Evolutionary conservation across 2,113 vertebrate species (phyloP).

Genomic region (Atractosteus spatula): DNA sequence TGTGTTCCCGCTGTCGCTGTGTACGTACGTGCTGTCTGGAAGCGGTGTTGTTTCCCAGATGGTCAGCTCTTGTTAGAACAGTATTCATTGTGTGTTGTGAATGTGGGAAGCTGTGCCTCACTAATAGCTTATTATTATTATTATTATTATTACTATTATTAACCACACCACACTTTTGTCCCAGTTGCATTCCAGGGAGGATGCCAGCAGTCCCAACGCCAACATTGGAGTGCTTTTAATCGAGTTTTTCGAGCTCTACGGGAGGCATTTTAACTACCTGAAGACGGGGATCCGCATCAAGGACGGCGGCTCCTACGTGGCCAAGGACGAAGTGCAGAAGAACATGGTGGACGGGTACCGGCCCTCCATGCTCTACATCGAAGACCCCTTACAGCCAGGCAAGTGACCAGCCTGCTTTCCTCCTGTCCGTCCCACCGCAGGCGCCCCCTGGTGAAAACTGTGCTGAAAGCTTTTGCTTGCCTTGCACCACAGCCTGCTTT

Average conservation of each 20-base stretch:
- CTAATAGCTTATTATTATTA: too few species aligned
- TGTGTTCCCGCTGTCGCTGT: too few species aligned
- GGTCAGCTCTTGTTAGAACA: too few species aligned
- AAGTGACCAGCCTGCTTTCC: slow-evolving; percentile 20
- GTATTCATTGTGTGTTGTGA: too few species aligned
- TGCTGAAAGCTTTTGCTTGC: too few species aligned
- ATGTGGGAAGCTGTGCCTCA: too few species aligned
- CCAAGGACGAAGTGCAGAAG: slow-evolving; percentile 96
- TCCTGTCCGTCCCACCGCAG: neutral
- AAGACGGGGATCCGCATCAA: slow-evolving; percentile 98
- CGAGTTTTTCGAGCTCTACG: slow-evolving; percentile 98
- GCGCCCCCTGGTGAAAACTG: neutral
- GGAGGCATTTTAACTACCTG: slow-evolving; percentile 96
- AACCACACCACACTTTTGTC: slow-evolving; percentile 14
- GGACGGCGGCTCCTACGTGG: slow-evolving; percentile 93
- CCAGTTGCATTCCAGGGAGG: slow-evolving; percentile 91
- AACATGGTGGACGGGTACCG: slow-evolving; percentile 94
- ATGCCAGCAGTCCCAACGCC: slow-evolving; percentile 85
- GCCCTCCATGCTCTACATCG: slow-evolving; percentile 96
- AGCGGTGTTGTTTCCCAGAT: too few species aligned
- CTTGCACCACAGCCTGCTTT: too few species aligned
- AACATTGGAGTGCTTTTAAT: slow-evolving; percentile 97
- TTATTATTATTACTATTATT: too few species aligned
- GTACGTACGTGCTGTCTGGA: too few species aligned
- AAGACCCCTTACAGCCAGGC: slow-evolving; percentile 96